phyloP scores from a whole-genome alignment of 1,140 invertebrate species.

The Tribolium castaneum region DNA sequence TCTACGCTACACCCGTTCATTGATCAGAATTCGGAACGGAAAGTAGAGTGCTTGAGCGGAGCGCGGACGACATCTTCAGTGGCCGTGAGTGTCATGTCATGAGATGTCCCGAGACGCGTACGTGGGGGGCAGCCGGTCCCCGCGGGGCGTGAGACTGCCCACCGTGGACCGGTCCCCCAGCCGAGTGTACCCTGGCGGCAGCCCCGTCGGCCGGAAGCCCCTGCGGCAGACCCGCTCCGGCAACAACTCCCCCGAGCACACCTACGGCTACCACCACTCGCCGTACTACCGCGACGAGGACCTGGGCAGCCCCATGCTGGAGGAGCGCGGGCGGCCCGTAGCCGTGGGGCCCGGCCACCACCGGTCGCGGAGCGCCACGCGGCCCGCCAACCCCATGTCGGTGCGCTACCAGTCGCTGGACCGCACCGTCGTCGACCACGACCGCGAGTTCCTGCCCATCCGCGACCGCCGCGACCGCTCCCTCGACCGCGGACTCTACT shows the following conservation, averaged over 20 bases:
- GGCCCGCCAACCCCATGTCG: slow-evolving; percentile 68
- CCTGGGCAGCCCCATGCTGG: slow-evolving; percentile 76
- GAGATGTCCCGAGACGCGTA: slow-evolving; percentile 81
- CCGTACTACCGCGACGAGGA: slow-evolving; percentile 79
- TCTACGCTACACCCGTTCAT: slow-evolving; percentile 65
- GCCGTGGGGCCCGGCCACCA: slow-evolving; percentile 69
- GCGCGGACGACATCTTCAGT: slow-evolving; percentile 62
- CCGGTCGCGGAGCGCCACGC: slow-evolving; percentile 71
- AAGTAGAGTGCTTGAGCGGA: slow-evolving; percentile 61
- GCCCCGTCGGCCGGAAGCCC: slow-evolving; percentile 68
- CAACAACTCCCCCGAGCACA: slow-evolving; percentile 71
- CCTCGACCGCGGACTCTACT: slow-evolving; percentile 74
- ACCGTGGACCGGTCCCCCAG: slow-evolving; percentile 88
- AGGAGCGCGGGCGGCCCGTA: slow-evolving; percentile 75
- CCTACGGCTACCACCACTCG: slow-evolving; percentile 64
- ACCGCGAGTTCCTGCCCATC: slow-evolving; percentile 86
- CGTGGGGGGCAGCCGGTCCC: slow-evolving; percentile 72
- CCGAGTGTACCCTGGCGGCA: slow-evolving; percentile 74
- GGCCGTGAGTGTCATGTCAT: slow-evolving; percentile 60
- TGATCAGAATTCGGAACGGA: slow-evolving; percentile 61
- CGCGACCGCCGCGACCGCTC: slow-evolving; percentile 73
- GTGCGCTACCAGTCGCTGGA: slow-evolving; percentile 83
- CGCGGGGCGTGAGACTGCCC: slow-evolving; percentile 75
- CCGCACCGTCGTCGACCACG: slow-evolving; percentile 71
- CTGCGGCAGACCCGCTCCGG: slow-evolving; percentile 68